These are phyloP conservation scores for Paratrypauchen microcephalus DNA, from an alignment of 2,797 vertebrate species.

Conservation along the genomic window DNA sequence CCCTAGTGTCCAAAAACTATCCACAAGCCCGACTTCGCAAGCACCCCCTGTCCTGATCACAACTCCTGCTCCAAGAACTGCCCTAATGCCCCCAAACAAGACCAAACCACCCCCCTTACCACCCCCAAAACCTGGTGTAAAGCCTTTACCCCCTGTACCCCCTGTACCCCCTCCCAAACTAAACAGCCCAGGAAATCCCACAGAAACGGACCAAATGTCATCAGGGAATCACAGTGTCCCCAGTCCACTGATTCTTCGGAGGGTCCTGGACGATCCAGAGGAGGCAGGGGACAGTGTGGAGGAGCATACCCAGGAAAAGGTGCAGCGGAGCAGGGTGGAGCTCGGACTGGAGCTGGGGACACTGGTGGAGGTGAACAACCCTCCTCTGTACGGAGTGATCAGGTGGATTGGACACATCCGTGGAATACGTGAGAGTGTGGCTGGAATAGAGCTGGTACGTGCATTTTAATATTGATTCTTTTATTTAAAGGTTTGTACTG, in stretches of 20 bases:
- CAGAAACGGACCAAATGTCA: constrained; percentile 2
- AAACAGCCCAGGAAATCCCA: constrained; percentile 9
- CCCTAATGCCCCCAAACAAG: constrained; percentile 51
- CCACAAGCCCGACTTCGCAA: not conserved
- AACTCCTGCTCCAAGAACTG: constrained; percentile 26
- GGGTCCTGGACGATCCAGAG: not conserved
- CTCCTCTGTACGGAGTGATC: constrained; percentile 83
- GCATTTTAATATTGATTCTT: not conserved
- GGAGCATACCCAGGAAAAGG: not conserved
- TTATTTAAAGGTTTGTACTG: not conserved
- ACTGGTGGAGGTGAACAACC: constrained; percentile 85
- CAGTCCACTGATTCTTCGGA: constrained; percentile 44
- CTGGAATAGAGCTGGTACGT: constrained; percentile 82
- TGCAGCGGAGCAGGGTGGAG: constrained; percentile 4
- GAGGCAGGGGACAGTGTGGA: constrained; percentile 9
- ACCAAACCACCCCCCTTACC: constrained; percentile 53
- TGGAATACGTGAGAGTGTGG: constrained; percentile 69
- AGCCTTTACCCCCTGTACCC: constrained; percentile 24
- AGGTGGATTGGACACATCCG: constrained; percentile 80
- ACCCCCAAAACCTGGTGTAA: constrained; percentile 38
- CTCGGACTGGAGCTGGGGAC: constrained; percentile 76
- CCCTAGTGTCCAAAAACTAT: constrained; percentile 21
- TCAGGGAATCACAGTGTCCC: constrained; percentile 16
- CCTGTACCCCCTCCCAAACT: constrained; percentile 57
- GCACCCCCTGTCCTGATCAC: constrained; percentile 11